Conservation (phyloP, 2,888 invertebrate species). For the Escarpia spicata region DNA sequence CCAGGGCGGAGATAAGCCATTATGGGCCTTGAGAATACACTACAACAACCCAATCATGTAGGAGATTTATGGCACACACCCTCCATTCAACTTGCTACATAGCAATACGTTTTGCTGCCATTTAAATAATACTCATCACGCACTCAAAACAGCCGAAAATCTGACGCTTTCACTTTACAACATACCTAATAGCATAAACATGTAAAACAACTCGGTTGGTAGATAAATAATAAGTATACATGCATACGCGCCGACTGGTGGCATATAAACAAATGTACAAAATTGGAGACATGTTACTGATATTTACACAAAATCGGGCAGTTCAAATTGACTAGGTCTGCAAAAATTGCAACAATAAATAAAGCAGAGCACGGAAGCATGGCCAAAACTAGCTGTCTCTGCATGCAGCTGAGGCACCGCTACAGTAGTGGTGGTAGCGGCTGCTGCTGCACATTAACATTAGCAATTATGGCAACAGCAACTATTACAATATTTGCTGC, state of each 20-base stretch:
- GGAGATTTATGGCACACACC: background rate
- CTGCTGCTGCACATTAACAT: background rate
- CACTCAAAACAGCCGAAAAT: background rate
- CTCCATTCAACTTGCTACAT: background rate
- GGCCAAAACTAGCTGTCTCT: conserved; percentile 13
- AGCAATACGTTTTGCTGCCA: background rate
- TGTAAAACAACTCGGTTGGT: background rate
- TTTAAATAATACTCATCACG: conserved; percentile 6
- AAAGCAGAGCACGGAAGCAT: background rate
- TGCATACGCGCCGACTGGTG: background rate
- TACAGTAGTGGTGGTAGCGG: background rate
- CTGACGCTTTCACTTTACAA: background rate
- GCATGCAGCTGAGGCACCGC: background rate
- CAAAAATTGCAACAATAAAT: conserved; percentile 13
- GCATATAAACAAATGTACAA: conserved; percentile 5
- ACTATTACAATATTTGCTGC: background rate
- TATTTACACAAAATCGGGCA: conserved; percentile 10
- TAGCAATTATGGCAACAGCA: background rate
- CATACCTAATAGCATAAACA: conserved; percentile 2
- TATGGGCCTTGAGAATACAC: background rate
- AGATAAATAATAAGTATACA: conserved; percentile 13
- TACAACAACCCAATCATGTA: background rate
- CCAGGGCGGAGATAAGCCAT: background rate
- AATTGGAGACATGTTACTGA: background rate
- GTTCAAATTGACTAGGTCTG: conserved; percentile 7